phyloP scores from a whole-genome alignment of 2,113 vertebrate species.

The Centropristis striata region DNA sequence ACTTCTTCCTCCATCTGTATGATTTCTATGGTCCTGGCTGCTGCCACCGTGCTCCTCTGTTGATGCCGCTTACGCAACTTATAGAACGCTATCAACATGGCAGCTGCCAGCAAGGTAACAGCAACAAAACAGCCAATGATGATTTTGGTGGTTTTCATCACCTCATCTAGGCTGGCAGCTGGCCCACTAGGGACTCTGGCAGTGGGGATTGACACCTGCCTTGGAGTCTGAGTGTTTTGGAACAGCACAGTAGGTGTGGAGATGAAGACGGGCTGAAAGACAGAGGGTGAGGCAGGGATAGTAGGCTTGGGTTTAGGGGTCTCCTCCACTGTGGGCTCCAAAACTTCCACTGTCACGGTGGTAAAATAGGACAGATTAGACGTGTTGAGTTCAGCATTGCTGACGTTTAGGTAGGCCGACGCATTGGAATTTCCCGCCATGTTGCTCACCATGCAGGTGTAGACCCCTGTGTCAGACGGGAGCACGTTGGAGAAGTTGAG shows the following conservation, averaged over 20 bases:
- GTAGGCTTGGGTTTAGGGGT: constrained; percentile 92
- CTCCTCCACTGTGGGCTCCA: constrained; percentile 92
- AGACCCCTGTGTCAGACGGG: constrained; percentile 92
- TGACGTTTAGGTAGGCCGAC: constrained; percentile 97
- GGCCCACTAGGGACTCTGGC: constrained; percentile 87
- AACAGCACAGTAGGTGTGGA: constrained; percentile 95
- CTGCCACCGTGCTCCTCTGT: constrained; percentile 94
- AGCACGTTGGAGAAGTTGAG: constrained; percentile 96
- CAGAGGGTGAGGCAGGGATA: constrained; percentile 92
- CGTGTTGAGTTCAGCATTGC: constrained; percentile 96
- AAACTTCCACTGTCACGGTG: constrained; percentile 96
- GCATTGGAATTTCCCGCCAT: constrained; percentile 98
- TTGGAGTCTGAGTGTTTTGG: constrained; percentile 92
- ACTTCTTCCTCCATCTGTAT: constrained; percentile 96
- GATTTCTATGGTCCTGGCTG: constrained; percentile 94
- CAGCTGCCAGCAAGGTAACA: constrained; percentile 94
- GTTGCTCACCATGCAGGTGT: constrained; percentile 99
- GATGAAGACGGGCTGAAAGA: constrained; percentile 96
- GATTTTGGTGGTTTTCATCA: constrained; percentile 99
- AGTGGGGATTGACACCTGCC: constrained; percentile 89
- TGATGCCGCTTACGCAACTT: constrained; percentile 98
- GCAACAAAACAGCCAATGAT: constrained; percentile 99
- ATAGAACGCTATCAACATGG: constrained; percentile 98
- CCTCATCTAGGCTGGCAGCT: constrained; percentile 95
- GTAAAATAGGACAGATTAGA: constrained; percentile 98